phyloP scores from a whole-genome alignment of 2,888 invertebrate genomes.

The Drosophila niveifrons region DNA sequence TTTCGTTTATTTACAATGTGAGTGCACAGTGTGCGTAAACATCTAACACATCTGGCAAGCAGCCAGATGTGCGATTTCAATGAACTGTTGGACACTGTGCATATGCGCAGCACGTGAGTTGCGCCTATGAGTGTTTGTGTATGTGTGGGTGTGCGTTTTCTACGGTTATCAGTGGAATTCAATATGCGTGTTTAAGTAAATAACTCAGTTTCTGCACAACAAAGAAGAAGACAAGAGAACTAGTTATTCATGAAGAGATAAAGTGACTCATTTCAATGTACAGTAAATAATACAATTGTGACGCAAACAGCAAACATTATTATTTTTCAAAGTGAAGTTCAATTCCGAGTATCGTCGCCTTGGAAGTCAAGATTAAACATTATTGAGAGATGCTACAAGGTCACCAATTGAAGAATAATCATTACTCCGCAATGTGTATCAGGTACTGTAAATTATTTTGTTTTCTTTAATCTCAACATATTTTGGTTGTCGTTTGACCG shows the following conservation, averaged over 20 bases:
- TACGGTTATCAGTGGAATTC: slow-evolving; percentile 17
- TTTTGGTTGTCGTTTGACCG: slow-evolving; percentile 5
- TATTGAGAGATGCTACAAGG: slow-evolving; percentile 21
- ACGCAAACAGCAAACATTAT: slow-evolving; percentile 19
- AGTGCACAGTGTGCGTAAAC: slow-evolving; percentile 39
- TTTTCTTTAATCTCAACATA: background rate
- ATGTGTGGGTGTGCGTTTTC: slow-evolving; percentile 5
- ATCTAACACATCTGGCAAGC: slow-evolving; percentile 7
- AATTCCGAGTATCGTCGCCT: slow-evolving; percentile 50
- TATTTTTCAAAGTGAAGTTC: slow-evolving; percentile 43
- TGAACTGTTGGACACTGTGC: slow-evolving; percentile 48
- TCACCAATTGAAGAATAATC: background rate
- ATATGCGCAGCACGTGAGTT: slow-evolving; percentile 61
- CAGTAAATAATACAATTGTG: slow-evolving; percentile 9
- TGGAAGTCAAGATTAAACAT: slow-evolving; percentile 41
- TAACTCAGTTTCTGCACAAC: background rate
- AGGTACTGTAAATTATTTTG: background rate
- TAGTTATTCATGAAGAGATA: background rate
- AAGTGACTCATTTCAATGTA: background rate
- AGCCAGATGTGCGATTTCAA: slow-evolving; percentile 2
- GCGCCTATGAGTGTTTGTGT: background rate
- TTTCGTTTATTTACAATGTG: slow-evolving; percentile 48
- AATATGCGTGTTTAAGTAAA: background rate
- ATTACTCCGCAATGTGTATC: background rate
- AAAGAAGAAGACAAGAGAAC: slow-evolving; percentile 14